Base-by-base conservation (phyloP, 2,888 invertebrate genomes). In the Dicyrtomina minuta region DNA sequence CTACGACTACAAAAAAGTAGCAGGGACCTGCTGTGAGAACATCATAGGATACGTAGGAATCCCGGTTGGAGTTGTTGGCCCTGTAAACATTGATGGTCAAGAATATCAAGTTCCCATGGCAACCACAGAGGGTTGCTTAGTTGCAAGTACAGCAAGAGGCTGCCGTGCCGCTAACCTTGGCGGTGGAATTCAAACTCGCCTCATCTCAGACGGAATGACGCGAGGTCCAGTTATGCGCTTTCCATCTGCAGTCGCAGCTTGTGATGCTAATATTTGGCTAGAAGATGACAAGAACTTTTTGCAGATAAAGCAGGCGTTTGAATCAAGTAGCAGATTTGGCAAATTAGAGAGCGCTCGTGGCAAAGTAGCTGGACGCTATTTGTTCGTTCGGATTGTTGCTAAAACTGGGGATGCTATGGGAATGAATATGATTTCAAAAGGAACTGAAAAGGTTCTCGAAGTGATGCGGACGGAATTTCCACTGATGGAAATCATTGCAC, bases 401-500 rank as follows among this genome's bases (percentile, higher is more conserved):
- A 89, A 88, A 2, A 98, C 98, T 0, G 99, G 99, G 0, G 99
- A 99, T 82, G 99, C 99, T 2, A 99, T 99, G 99, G 99, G 99
- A 56, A 99, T 99, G 99, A 77, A 76, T 66, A 76, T 76, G 75
- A 71, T 58, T 27, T 74, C 75, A 4, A 76, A 85, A 85, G 97
- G 96, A 0, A 92, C 95, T 0, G 97, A 97, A 84, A 89, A 89
- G 79, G 90, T 94, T 0, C 82, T 99, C 26, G 88, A 88, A 77
- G 84, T 87, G 60, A 86, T 98, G 0, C 88, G 90, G 80, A 33
- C 24, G 24, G 84, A 85, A 56, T 94, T 95, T 81, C 88, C 90
- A 0, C 91, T 93, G 64, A 94, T 97, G 92, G 92, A 94, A 81
- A 90, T 98, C 12, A 85, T 98, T 39, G 94, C 96, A 79, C 84